Base-by-base conservation (phyloP, 2,113 vertebrate species). In the Bombycilla garrulus region DNA sequence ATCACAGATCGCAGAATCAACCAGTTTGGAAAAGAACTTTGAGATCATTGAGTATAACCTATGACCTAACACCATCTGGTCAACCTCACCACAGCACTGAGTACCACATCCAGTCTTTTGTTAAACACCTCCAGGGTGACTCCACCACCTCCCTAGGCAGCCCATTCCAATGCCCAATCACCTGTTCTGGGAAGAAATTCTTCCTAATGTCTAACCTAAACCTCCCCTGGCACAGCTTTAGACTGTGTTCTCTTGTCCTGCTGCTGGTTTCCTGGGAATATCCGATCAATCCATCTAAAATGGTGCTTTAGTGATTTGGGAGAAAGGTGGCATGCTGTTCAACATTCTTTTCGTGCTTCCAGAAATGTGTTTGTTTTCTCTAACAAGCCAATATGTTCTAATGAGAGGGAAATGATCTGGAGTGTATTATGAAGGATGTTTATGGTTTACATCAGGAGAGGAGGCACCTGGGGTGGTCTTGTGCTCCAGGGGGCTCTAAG, bases 181-280 rank as follows among this genome's bases (percentile, higher is more conserved):
- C 26, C 18, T 5, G 4, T 74, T 67, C 26, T 51, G 45, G 17
- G 28, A 36, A 60, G 36, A 60, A 60, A 0, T 60, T 67, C 36
- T 22, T 76, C 25, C 83, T 22, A 5, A 58, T 67, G 71, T 51
- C 17, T 11, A 5, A 26, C 3, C 53, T 86, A 22, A 58, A 26
- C 14, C 0, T 44, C 26, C 14, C 31, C 44, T 60, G 26, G 18
- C 0, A 0, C 33, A 69, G 53, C 11, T 77, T 45, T 3, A 28
- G 36, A 18, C 8, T 10, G 16, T 50, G 36, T 69, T 5, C 38
- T 86, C 53, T 44, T 51, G 51, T 51, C 31, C 71, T 44, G 0
- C 5, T 60, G 71, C 33, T 77, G 26, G 5, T 60, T 69, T 14
- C 54, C 38, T 86, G 62, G 15, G 33, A 60, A 28, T 86, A 60